phyloP scores from a whole-genome alignment of 1,140 invertebrate genomes.

The Temnothorax curvispinosus region DNA sequence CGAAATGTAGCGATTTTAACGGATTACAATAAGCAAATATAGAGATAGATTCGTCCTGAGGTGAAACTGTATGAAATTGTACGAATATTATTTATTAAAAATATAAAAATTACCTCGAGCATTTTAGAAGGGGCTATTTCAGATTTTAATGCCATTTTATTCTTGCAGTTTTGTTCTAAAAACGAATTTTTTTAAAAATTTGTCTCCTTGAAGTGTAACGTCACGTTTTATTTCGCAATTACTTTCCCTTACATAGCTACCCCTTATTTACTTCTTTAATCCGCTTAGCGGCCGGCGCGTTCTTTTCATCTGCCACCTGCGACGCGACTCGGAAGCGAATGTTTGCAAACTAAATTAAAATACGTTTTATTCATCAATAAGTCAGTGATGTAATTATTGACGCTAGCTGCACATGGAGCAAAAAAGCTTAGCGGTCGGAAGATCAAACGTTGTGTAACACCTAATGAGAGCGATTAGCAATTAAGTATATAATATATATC shows the following conservation, averaged over 20 bases:
- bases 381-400: not conserved
- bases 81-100: slow-evolving; percentile 38
- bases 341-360: not conserved
- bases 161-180: not conserved
- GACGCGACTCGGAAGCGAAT: not conserved
- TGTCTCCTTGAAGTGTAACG: not conserved
- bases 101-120: slow-evolving; percentile 10
- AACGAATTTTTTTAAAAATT: slow-evolving; percentile 5
- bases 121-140: not conserved
- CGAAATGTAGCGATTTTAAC: slow-evolving; percentile 4
- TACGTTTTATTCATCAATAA: not conserved
- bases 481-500: not conserved
- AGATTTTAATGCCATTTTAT: slow-evolving; percentile 3
- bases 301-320: not conserved
- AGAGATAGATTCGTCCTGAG: not conserved
- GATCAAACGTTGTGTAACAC: not conserved
- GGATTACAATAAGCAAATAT: slow-evolving; percentile 1
- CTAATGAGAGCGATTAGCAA: slow-evolving; percentile 1
- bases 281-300: not conserved
- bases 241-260: not conserved
- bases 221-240: slow-evolving; percentile 25
- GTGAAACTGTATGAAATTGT: not conserved
- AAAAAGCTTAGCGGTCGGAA: not conserved
- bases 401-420: not conserved
- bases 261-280: not conserved